Evolutionary conservation across 1,140 invertebrate species (phyloP).

Genomic region (Contarinia nasturtii): DNA sequence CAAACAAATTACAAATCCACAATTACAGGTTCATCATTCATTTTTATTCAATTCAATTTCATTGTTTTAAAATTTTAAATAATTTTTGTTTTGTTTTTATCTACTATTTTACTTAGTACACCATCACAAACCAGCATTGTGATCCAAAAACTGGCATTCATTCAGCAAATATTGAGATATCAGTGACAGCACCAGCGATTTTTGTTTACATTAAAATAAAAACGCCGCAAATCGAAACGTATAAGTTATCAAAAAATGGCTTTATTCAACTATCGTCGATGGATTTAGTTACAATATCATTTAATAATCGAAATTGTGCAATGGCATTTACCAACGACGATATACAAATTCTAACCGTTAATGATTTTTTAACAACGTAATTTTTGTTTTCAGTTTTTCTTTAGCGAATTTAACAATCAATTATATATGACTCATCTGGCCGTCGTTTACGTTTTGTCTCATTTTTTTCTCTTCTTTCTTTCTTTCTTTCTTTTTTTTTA

Average conservation of each 20-base stretch:
- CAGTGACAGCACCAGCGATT: constrained; percentile 12
- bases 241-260: constrained; percentile 22
- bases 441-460: no score
- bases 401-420: no score
- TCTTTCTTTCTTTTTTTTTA: no score
- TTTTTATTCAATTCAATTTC: not conserved
- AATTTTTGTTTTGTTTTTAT: not conserved
- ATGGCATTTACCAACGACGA: not conserved
- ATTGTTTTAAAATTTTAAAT: not conserved
- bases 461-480: no score
- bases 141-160: not conserved
- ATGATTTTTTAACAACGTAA: not conserved
- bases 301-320: constrained; percentile 8
- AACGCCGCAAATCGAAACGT: constrained; percentile 11
- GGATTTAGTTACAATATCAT: constrained; percentile 13
- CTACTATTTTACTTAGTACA: not conserved
- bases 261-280: constrained; percentile 17
- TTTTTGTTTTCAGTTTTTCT: no score
- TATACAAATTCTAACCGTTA: not conserved
- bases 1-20: constrained; percentile 12
- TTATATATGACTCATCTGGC: no score
- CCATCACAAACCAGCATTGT: no score
- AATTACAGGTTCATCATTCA: not conserved
- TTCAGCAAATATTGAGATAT: constrained; percentile 13
- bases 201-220: constrained; percentile 22